Evolutionary conservation across 2,888 invertebrate species (phyloP).

Genomic region (Euplexia lucipara): DNA sequence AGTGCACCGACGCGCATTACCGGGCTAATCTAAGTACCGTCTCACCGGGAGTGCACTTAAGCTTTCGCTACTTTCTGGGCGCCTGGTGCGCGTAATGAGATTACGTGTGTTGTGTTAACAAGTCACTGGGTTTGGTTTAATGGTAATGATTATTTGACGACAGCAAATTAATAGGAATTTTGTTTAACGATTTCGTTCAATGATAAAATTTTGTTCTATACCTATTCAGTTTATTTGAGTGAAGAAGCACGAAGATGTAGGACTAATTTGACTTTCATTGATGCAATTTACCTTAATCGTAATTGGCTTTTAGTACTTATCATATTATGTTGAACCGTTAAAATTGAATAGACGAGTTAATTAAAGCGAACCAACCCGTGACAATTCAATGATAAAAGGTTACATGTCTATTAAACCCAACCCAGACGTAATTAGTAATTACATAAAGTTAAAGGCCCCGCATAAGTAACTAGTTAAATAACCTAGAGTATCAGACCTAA

Average conservation of each 20-base stretch:
- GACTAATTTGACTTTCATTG: too few relatives aligned
- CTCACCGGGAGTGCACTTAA: conserved; percentile 69
- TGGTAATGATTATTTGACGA: conserved; percentile 28
- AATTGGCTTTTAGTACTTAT: neutral
- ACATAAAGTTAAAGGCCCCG: conserved; percentile 18
- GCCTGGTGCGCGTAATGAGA: conserved; percentile 65
- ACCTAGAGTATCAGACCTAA: conserved; percentile 34
- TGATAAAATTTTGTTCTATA: too few relatives aligned
- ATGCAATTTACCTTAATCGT: neutral
- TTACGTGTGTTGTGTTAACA: conserved; percentile 65
- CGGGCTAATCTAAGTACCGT: conserved; percentile 65
- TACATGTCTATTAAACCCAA: conserved; percentile 13
- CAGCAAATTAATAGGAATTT: neutral
- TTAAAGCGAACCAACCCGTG: conserved; percentile 1
- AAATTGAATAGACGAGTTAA: conserved; percentile 10
- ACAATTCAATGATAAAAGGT: conserved; percentile 39
- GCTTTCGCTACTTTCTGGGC: conserved; percentile 64
- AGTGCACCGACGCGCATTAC: conserved; percentile 62
- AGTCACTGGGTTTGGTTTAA: conserved; percentile 41
- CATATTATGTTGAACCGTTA: neutral
- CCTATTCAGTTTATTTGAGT: too few relatives aligned
- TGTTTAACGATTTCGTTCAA: neutral
- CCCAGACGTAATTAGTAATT: conserved; percentile 26
- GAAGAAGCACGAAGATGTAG: too few relatives aligned
- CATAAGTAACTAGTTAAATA: conserved; percentile 36